These are phyloP conservation scores for Ricordea florida DNA, from an alignment of 92 coral and sea anemone species.

Conservation along the genomic window DNA sequence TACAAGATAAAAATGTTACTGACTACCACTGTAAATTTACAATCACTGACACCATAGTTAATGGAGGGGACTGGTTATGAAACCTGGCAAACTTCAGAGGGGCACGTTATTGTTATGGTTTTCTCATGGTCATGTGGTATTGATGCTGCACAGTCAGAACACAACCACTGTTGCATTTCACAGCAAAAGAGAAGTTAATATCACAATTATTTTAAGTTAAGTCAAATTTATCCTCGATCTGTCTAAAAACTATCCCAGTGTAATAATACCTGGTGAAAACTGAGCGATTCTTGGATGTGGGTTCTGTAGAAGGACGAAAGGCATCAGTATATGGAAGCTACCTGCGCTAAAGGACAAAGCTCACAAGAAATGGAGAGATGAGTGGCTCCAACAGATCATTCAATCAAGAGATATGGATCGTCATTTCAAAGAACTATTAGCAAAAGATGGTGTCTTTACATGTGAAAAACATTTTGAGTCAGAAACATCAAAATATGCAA, in stretches of 20 bases:
- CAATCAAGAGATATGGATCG: not conserved
- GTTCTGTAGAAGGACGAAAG: conserved; percentile 10
- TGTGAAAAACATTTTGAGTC: no score
- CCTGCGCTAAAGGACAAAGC: no score
- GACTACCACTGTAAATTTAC: no score
- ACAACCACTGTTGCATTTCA: not conserved
- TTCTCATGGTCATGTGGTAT: no score
- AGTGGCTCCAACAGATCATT: not conserved
- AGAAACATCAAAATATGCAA: no score
- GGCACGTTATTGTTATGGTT: no score
- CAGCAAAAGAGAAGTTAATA: not conserved
- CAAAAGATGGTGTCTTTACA: no score
- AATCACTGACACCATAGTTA: no score
- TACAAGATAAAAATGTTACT: no score
- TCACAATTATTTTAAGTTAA: not conserved
- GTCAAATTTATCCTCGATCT: not conserved
- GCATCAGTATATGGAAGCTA: conserved; percentile 19
- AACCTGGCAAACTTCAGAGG: no score
- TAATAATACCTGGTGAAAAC: conserved; percentile 15
- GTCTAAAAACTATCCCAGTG: not conserved
- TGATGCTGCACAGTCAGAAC: no score
- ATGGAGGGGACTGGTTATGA: no score
- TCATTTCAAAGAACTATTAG: not conserved
- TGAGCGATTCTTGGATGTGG: conserved; percentile 31
- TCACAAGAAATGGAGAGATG: not conserved